Evolutionary conservation across 2,888 invertebrate genomes (phyloP).

Genomic region (Agonopterix arenella): DNA sequence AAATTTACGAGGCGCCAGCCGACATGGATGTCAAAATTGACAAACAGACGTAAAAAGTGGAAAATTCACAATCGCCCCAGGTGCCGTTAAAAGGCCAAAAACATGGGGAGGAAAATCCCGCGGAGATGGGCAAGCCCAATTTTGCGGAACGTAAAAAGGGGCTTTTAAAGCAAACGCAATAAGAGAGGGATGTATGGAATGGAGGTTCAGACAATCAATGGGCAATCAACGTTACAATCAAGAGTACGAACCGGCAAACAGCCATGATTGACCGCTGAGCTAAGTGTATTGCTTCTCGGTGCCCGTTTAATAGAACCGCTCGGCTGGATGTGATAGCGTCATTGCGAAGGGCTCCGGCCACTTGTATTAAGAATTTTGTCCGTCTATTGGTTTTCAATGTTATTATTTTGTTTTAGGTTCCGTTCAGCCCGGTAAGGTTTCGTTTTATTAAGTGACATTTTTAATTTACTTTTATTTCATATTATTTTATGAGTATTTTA

Average conservation of each 20-base stretch:
- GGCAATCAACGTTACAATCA: constrained; percentile 33
- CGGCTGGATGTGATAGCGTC: constrained; percentile 8
- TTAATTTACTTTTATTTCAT: not conserved
- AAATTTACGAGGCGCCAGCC: constrained; percentile 46
- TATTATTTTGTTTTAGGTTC: not conserved
- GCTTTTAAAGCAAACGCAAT: constrained; percentile 25
- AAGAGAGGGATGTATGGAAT: constrained; percentile 9
- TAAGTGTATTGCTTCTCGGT: constrained; percentile 29
- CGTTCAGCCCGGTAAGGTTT: not conserved
- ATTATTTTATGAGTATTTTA: not conserved
- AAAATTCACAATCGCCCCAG: constrained; percentile 31
- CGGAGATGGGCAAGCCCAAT: constrained; percentile 18
- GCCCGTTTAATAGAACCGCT: constrained; percentile 26
- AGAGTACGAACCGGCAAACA: constrained; percentile 14
- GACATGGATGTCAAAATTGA: constrained; percentile 46
- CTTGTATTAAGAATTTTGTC: not conserved
- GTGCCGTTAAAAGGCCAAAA: constrained; percentile 33
- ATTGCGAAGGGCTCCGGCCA: constrained; percentile 17
- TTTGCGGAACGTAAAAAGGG: constrained; percentile 4
- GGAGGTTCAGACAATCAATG: constrained; percentile 16
- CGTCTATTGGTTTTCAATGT: not conserved
- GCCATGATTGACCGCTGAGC: constrained; percentile 28
- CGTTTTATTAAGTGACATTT: not conserved
- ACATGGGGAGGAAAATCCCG: constrained; percentile 19
- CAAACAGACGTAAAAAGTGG: constrained; percentile 31